phyloP scores from a whole-genome alignment of 2,797 vertebrate species.

The Aphelocoma californica region DNA sequence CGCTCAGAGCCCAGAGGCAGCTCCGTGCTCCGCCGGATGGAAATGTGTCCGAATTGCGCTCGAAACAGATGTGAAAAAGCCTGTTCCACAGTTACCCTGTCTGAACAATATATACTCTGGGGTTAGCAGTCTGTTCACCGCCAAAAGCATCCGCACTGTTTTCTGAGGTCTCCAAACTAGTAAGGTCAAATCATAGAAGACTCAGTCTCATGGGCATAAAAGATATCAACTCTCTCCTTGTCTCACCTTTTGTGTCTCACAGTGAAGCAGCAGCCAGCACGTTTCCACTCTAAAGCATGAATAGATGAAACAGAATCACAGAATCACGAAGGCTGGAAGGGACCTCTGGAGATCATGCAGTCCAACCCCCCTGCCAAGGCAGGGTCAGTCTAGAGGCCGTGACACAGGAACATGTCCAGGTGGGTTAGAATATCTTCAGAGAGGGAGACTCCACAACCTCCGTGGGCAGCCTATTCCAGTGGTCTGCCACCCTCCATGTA shows the following conservation, averaged over 20 bases:
- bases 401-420: background rate
- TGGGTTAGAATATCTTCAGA: background rate
- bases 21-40: background rate
- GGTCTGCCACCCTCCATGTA: background rate
- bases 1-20: background rate
- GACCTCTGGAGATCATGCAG: background rate
- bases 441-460: background rate
- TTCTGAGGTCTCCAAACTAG: background rate
- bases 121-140: background rate
- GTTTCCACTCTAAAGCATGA: background rate
- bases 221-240: fast-evolving
- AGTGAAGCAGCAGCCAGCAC: fast-evolving
- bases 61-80: fast-evolving
- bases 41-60: fast-evolving
- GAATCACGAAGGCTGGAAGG: background rate
- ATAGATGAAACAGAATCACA: background rate
- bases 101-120: fast-evolving
- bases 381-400: fast-evolving
- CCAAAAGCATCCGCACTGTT: fast-evolving
- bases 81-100: fast-evolving
- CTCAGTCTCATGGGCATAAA: fast-evolving
- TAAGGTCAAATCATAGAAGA: background rate
- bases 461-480: background rate
- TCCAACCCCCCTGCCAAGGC: background rate
- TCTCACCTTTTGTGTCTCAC: fast-evolving